These are phyloP conservation scores for Drosophila hydei DNA, from an alignment of 1,140 invertebrate species.

Conservation along the genomic window DNA sequence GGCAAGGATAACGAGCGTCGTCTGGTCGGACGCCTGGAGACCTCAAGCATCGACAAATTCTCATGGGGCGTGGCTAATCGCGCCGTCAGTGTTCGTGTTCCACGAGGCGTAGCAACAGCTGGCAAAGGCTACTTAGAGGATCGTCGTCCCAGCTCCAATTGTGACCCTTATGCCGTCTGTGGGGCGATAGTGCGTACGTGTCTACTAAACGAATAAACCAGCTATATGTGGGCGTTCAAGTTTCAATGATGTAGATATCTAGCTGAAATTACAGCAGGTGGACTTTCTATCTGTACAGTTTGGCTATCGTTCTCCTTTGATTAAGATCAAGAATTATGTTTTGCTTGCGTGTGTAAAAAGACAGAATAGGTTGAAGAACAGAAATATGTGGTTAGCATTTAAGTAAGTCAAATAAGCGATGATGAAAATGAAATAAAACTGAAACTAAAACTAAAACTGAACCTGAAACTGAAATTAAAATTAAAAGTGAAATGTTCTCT, in stretches of 20 bases:
- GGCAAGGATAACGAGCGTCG: constrained; percentile 93
- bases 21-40: constrained; percentile 92
- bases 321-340: constrained; percentile 24
- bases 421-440: not conserved
- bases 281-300: constrained; percentile 8
- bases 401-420: constrained; percentile 26
- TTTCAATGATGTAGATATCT: constrained; percentile 35
- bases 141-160: constrained; percentile 93
- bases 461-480: constrained; percentile 6
- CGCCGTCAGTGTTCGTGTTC: constrained; percentile 89
- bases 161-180: constrained; percentile 92
- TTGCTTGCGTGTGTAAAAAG: constrained; percentile 31
- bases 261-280: constrained; percentile 9
- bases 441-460: constrained; percentile 1
- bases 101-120: constrained; percentile 90
- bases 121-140: constrained; percentile 94
- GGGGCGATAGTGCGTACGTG: constrained; percentile 89
- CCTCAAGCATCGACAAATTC: constrained; percentile 93
- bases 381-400: constrained; percentile 40
- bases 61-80: constrained; percentile 89
- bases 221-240: constrained; percentile 24
- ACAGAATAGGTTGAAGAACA: constrained; percentile 10
- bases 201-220: constrained; percentile 85
- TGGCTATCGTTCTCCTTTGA: constrained; percentile 29
- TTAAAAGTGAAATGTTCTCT: constrained; percentile 20